A percentile compares a stretch with the other conserved stretches of the same genome.
Evolutionary conservation across 2,797 vertebrate genomes (phyloP).

Genomic region (Sebastes variabilis): DNA sequence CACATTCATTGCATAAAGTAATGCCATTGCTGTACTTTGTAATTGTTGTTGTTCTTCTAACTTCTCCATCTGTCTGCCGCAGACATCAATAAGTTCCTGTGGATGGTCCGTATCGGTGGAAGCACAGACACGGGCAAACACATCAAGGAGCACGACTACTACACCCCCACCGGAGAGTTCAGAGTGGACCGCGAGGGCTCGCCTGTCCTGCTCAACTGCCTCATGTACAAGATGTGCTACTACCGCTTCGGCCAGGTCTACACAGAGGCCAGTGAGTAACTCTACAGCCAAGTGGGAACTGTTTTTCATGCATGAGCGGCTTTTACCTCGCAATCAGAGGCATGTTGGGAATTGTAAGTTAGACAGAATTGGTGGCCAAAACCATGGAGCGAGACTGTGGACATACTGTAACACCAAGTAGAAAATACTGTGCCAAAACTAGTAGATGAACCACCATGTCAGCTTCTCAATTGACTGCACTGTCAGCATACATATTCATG

Average conservation of each 20-base stretch:
- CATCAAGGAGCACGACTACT: slow-evolving; percentile 99
- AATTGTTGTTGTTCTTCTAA: not conserved
- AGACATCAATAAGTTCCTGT: slow-evolving; percentile 99
- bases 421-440: not conserved
- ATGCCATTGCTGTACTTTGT: not conserved
- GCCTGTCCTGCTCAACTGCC: slow-evolving; percentile 96
- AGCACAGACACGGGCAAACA: slow-evolving; percentile 97
- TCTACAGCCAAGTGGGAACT: not conserved
- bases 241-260: slow-evolving; percentile 99
- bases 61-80: not conserved
- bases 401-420: not conserved
- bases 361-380: too few species aligned
- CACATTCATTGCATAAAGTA: not conserved
- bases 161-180: slow-evolving; percentile 97
- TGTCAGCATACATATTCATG: not conserved
- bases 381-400: not conserved
- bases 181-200: slow-evolving; percentile 97
- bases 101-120: slow-evolving; percentile 99
- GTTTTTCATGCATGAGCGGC: too few species aligned
- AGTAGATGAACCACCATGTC: not conserved
- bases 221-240: slow-evolving; percentile 99
- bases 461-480: not conserved
- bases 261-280: slow-evolving; percentile 97
- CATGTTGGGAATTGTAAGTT: not conserved
- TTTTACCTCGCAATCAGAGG: not conserved